Evolutionary conservation across 2,797 vertebrate species (phyloP).

Genomic region (Lagorchestes hirsutus): DNA sequence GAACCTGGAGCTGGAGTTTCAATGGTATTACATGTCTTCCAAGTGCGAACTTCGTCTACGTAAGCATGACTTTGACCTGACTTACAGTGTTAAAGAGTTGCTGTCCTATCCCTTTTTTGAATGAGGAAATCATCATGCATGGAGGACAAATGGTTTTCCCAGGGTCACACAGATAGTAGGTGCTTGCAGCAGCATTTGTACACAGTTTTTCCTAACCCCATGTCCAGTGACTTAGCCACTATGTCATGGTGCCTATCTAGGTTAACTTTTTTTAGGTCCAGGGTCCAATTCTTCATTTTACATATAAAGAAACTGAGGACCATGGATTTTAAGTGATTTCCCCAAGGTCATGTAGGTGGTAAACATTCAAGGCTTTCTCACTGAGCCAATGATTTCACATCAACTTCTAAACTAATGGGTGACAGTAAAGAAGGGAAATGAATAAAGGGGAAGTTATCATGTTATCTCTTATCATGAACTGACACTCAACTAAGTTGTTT

Average conservation of each 20-base stretch:
- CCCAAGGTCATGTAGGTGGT: background rate
- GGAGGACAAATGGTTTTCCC: background rate
- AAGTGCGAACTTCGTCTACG: background rate
- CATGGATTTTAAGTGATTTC: background rate
- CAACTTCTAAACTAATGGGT: slow-evolving; percentile 7
- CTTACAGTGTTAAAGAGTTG: background rate
- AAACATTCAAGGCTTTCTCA: background rate
- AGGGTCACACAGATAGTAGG: background rate
- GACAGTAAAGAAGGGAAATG: background rate
- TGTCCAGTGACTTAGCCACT: background rate
- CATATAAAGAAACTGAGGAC: background rate
- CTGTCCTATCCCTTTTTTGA: background rate
- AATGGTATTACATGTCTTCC: background rate
- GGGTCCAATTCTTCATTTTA: background rate
- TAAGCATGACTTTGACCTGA: background rate
- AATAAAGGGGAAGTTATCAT: background rate
- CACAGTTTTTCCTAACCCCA: background rate
- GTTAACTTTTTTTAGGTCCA: background rate
- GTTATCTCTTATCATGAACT: too few relatives aligned
- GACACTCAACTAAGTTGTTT: too few relatives aligned
- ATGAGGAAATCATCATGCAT: background rate
- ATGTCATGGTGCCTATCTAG: background rate
- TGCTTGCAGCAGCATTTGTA: background rate
- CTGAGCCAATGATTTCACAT: background rate
- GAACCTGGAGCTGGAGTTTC: background rate